Conservation (phyloP, 2,888 invertebrate species). For the Cyclophora albipunctata region DNA sequence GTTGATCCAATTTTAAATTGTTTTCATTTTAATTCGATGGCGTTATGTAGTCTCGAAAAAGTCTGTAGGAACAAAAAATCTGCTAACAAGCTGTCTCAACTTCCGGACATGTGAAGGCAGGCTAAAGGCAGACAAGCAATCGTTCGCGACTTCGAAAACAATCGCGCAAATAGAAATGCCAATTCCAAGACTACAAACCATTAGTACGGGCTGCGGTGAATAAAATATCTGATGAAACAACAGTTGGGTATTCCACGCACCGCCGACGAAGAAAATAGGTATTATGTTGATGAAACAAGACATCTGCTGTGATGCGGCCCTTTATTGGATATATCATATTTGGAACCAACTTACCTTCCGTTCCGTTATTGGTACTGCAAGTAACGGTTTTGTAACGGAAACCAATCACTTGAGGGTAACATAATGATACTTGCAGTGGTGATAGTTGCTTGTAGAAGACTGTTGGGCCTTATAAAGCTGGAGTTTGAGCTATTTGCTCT, state of each 20-base stretch:
- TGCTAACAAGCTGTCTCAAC: no score
- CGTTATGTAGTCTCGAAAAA: no score
- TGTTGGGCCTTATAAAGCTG: background rate
- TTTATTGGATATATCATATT: background rate
- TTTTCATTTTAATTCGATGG: no score
- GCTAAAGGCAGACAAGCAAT: no score
- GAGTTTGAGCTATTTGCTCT: no score
- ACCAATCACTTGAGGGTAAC: background rate
- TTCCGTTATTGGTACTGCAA: background rate
- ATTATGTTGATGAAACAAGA: conserved; percentile 18
- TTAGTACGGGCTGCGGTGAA: background rate
- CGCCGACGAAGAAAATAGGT: conserved; percentile 31
- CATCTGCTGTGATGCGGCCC: conserved; percentile 5
- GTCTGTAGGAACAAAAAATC: no score
- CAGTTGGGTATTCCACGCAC: conserved; percentile 20
- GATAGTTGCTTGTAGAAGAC: background rate
- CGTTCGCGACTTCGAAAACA: no score
- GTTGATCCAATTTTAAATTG: no score
- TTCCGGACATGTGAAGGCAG: no score
- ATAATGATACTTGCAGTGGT: background rate
- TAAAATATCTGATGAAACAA: conserved; percentile 9
- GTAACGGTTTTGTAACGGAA: no score
- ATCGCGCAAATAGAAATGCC: no score
- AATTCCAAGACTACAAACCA: background rate
- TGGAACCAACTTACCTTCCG: background rate